A percentile compares a stretch with the other conserved stretches of the same genome.
Evolutionary conservation across 1,140 invertebrate species (phyloP).

Genomic region (Drosophila funebris): DNA sequence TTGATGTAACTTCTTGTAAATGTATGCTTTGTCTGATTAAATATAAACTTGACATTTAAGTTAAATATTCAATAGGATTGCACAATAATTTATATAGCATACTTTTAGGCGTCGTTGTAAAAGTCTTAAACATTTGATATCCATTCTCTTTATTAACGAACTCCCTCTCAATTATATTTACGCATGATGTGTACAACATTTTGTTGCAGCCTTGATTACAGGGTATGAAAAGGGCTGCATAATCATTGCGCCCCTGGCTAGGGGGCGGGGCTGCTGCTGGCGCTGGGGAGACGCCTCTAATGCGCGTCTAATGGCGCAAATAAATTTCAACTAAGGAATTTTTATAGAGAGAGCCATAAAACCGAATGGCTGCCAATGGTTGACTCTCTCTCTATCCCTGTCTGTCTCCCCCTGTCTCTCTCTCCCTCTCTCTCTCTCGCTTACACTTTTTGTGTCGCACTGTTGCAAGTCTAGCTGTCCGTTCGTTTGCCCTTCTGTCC

Average conservation of each 20-base stretch:
- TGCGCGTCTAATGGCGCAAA: constrained; percentile 79
- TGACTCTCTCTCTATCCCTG: constrained; percentile 30
- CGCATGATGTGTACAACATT: too few species aligned
- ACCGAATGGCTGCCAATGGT: constrained; percentile 78
- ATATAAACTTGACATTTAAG: too few species aligned
- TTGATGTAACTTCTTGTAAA: too few species aligned
- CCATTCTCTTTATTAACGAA: too few species aligned
- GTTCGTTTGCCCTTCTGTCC: neutral
- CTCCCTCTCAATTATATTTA: too few species aligned
- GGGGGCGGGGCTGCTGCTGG: constrained; percentile 36
- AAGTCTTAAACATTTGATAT: too few species aligned
- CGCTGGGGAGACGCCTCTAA: constrained; percentile 57
- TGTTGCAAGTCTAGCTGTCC: neutral
- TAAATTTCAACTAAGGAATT: constrained; percentile 83
- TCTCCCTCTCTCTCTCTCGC: neutral
- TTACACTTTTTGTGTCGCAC: neutral
- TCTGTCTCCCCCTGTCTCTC: too few species aligned
- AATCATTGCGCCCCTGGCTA: constrained; percentile 50
- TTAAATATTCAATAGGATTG: too few species aligned
- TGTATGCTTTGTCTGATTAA: too few species aligned
- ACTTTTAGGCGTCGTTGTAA: too few species aligned
- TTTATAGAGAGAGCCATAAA: constrained; percentile 80
- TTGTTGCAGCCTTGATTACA: neutral
- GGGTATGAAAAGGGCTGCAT: constrained; percentile 49
- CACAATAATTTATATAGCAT: too few species aligned